Evolutionary conservation across 1,140 invertebrate genomes (phyloP).

Genomic region (Bombus superbus): DNA sequence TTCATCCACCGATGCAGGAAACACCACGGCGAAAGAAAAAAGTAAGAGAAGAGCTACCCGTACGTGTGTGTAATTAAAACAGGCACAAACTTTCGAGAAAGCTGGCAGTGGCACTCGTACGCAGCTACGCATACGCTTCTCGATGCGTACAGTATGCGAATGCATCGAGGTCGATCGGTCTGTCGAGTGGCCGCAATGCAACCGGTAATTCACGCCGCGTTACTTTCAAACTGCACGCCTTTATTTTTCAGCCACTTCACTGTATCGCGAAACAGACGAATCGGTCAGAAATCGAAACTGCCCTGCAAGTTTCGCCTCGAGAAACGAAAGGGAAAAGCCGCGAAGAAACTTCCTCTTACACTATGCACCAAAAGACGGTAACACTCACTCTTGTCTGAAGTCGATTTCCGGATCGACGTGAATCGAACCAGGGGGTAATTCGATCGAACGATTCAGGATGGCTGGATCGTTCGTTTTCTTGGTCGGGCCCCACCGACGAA

Average conservation of each 20-base stretch:
- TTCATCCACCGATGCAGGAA: not conserved
- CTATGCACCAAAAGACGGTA: not conserved
- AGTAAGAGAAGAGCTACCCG: not conserved
- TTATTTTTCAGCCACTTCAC: not conserved
- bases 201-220: slow-evolving; percentile 33
- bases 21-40: not conserved
- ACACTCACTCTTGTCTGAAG: slow-evolving; percentile 4
- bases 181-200: slow-evolving; percentile 32
- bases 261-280: not conserved
- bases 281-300: not conserved
- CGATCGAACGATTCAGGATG: slow-evolving; percentile 38
- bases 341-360: not conserved
- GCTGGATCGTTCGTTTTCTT: slow-evolving; percentile 50
- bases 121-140: not conserved
- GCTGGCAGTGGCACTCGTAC: slow-evolving; percentile 12
- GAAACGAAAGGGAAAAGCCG: not conserved
- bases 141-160: slow-evolving; percentile 24
- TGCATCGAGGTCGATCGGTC: slow-evolving; percentile 45
- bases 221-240: slow-evolving; percentile 28
- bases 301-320: not conserved
- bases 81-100: slow-evolving; percentile 26
- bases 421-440: slow-evolving; percentile 22
- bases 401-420: slow-evolving; percentile 25
- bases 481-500: slow-evolving; percentile 66
- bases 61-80: slow-evolving; percentile 21